phyloP scores from a whole-genome alignment of 2,797 vertebrate genomes.

The Schizopygopsis pylzovi region DNA sequence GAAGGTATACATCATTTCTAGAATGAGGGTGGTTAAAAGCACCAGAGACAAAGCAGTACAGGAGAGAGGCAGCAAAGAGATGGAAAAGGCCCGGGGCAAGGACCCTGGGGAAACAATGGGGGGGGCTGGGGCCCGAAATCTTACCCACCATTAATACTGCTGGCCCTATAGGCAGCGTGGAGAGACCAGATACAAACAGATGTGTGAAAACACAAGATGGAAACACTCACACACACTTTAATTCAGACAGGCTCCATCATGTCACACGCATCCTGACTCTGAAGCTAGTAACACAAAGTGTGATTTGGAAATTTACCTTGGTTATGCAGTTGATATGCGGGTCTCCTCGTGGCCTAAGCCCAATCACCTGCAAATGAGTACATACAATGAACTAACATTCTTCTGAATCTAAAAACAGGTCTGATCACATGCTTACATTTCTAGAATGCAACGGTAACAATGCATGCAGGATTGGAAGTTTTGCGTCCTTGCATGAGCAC shows the following conservation, averaged over 20 bases:
- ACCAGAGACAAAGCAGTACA: conserved; percentile 57
- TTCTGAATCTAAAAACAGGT: not conserved
- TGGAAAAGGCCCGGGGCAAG: conserved; percentile 50
- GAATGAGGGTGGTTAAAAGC: conserved; percentile 56
- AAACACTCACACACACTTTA: conserved; percentile 31
- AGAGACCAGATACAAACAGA: conserved; percentile 67
- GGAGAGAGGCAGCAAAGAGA: conserved; percentile 58
- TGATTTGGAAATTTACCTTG: conserved; percentile 81
- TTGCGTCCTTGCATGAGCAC: too few species aligned
- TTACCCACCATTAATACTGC: conserved; percentile 80
- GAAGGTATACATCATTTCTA: conserved; percentile 58
- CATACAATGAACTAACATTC: conserved; percentile 46
- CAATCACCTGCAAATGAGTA: conserved; percentile 82
- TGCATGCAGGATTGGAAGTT: not conserved
- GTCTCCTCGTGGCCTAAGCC: conserved; percentile 84
- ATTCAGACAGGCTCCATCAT: conserved; percentile 26
- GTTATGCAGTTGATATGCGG: conserved; percentile 82
- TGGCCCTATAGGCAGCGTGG: conserved; percentile 78
- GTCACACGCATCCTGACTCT: conserved; percentile 8
- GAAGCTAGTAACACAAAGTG: not conserved
- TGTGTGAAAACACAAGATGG: conserved; percentile 58
- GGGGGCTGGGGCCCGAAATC: conserved; percentile 60
- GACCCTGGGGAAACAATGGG: conserved; percentile 54
- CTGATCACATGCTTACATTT: not conserved
- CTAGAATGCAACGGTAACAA: not conserved